Conservation (phyloP, 2,888 invertebrate genomes). For the Pseudolycoriella hygida region DNA sequence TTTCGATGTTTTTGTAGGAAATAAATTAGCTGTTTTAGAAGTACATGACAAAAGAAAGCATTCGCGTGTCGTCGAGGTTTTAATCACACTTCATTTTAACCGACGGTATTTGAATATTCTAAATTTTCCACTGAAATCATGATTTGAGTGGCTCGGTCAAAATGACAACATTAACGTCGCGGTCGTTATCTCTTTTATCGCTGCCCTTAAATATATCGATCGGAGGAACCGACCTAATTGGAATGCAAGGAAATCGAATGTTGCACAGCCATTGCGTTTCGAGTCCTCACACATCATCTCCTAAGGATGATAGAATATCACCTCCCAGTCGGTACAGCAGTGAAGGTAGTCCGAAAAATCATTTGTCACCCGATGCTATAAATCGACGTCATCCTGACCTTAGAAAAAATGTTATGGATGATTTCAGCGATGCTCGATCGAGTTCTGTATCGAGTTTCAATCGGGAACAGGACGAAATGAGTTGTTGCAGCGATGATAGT, state of each 20-base stretch:
- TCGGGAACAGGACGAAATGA: slow-evolving; percentile 24
- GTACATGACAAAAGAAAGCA: neutral
- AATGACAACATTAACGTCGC: slow-evolving; percentile 13
- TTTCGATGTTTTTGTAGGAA: too few relatives aligned
- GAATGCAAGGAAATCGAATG: neutral
- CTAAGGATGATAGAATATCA: slow-evolving; percentile 4
- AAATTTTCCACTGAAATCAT: neutral
- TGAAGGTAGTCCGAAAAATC: slow-evolving; percentile 5
- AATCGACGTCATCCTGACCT: neutral
- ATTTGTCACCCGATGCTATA: slow-evolving; percentile 3
- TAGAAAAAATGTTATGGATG: slow-evolving; percentile 2
- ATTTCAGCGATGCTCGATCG: slow-evolving; percentile 7
- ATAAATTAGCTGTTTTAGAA: neutral
- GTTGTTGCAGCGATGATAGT: slow-evolving; percentile 59
- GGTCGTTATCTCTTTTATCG: slow-evolving; percentile 11
- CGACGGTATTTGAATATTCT: slow-evolving; percentile 1
- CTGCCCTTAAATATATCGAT: slow-evolving; percentile 5
- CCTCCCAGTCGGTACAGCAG: slow-evolving; percentile 4
- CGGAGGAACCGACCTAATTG: neutral
- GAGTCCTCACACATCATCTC: slow-evolving; percentile 7
- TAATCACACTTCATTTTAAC: neutral
- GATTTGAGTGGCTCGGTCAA: neutral
- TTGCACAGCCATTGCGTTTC: slow-evolving; percentile 1
- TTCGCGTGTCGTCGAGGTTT: too few relatives aligned
- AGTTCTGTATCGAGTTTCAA: slow-evolving; percentile 11